These are phyloP conservation scores for Drosophila guanche DNA, from an alignment of 1,140 invertebrate genomes.

Conservation along the genomic window DNA sequence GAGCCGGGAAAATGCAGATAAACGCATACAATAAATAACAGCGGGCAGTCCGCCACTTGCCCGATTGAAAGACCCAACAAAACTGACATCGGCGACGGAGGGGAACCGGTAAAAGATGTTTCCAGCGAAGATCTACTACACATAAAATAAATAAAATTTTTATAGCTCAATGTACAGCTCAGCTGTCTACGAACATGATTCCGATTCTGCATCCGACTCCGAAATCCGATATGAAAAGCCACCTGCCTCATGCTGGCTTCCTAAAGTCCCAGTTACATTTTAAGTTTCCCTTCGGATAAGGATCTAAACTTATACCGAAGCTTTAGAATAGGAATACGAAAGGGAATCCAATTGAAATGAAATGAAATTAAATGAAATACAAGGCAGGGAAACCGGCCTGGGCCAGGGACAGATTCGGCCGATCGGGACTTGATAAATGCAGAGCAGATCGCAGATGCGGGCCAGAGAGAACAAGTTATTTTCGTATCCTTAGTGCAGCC, in stretches of 20 bases:
- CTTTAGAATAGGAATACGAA: constrained; percentile 40
- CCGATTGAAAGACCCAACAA: not conserved
- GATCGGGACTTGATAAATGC: constrained; percentile 67
- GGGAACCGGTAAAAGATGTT: too few relatives aligned
- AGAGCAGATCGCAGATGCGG: constrained; percentile 50
- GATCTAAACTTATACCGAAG: constrained; percentile 72
- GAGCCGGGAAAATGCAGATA: constrained; percentile 37
- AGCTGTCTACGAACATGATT: constrained; percentile 16
- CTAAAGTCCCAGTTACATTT: constrained; percentile 23
- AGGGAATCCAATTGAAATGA: constrained; percentile 20
- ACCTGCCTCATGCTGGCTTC: constrained; percentile 43
- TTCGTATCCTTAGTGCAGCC: constrained; percentile 38
- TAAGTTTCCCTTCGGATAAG: constrained; percentile 63
- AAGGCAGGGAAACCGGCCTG: constrained; percentile 54
- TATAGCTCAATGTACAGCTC: too few relatives aligned
- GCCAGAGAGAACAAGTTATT: constrained; percentile 60
- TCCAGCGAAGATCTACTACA: too few relatives aligned
- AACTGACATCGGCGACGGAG: constrained; percentile 2
- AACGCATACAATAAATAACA: constrained; percentile 59
- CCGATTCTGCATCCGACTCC: constrained; percentile 1
- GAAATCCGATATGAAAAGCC: constrained; percentile 45
- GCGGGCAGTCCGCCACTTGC: constrained; percentile 30
- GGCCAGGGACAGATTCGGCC: constrained; percentile 14
- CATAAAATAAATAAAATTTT: too few relatives aligned
- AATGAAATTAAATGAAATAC: constrained; percentile 59